Conservation (phyloP, 2,888 invertebrate species). For the Sinohyriopsis cumingii region DNA sequence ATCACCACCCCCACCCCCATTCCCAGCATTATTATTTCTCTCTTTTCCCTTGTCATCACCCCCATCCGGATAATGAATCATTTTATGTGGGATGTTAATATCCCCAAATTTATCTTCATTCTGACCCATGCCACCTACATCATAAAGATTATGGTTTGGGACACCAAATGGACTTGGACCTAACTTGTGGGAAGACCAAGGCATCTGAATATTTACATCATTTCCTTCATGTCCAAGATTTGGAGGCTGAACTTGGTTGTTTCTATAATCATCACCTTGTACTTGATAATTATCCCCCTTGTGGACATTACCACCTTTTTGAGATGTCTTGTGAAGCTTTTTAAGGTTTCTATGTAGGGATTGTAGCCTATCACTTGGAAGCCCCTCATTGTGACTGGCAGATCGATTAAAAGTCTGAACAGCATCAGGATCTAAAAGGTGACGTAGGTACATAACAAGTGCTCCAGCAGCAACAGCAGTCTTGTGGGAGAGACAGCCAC, state of each 20-base stretch:
- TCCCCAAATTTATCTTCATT: background rate
- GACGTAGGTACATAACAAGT: conserved; percentile 63
- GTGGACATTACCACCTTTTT: conserved; percentile 6
- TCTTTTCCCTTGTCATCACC: conserved; percentile 12
- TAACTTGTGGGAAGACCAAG: no score
- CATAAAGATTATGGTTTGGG: background rate
- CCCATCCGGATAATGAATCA: background rate
- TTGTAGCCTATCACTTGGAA: conserved; percentile 1
- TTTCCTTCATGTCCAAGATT: background rate
- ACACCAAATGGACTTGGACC: no score
- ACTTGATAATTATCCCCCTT: background rate
- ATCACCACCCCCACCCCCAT: conserved; percentile 33
- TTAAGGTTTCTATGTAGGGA: conserved; percentile 1
- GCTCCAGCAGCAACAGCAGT: conserved; percentile 69
- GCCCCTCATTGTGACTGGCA: background rate
- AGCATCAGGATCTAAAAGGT: conserved; percentile 55
- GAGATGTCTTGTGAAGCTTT: conserved; percentile 12
- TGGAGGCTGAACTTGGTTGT: conserved; percentile 1
- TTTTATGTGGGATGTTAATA: conserved; percentile 1
- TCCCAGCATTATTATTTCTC: conserved; percentile 35
- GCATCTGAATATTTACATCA: background rate
- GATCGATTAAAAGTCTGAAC: conserved; percentile 14
- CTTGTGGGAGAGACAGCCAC: conserved; percentile 67
- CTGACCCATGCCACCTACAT: background rate
- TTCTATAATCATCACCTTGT: conserved; percentile 1